Base-by-base conservation (phyloP, 2,888 invertebrate genomes). In the Plemyria rubiginata region DNA sequence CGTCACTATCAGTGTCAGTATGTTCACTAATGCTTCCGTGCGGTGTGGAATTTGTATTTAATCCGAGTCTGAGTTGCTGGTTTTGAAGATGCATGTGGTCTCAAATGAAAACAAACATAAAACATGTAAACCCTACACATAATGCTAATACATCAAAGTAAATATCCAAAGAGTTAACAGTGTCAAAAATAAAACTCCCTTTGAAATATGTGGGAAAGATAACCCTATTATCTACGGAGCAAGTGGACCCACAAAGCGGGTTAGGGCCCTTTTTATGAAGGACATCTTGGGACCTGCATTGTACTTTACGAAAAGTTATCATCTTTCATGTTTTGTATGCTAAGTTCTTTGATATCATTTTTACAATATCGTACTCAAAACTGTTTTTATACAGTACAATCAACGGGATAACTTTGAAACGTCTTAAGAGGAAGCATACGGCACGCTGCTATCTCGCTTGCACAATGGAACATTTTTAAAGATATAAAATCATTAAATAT, bases 221-320 rank as follows among this genome's bases (percentile, higher is more conserved):
- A 73, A 76, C 67, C 64, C 50, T 65, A 68, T 75, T 79, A 74
- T 77, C 71, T 67, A 46, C 54, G 70, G 51, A 58, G 54, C 46
- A 22, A 32, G 12, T 41, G 66, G 67, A 67, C 68, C 67, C 65
- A 68, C 73, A 77, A 78, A 80, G 72, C 67, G 70, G n/a, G 70
- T 22, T 53, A 29, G 51, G 59, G n/a, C 45, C 29, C 45, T 12
- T 62, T 60, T 29, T 43, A 50, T 57, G 29, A 50, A 56, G 38
- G 36, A 22, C 48, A 48, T 38, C 32, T 12, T 48, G 0, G 5
- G 28, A 46, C 11, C 40, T 52, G 1, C 28, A 52, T 40, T 40
- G 11, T 7, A 12, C 22, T 22, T 22, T 22, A 22, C 3, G 22
- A 22, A n/a, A 22, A 22, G 22, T 22, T 22, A 40, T 40, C 36